Conservation (phyloP, 2,888 invertebrate genomes). For the Macrosiphum euphorbiae region DNA sequence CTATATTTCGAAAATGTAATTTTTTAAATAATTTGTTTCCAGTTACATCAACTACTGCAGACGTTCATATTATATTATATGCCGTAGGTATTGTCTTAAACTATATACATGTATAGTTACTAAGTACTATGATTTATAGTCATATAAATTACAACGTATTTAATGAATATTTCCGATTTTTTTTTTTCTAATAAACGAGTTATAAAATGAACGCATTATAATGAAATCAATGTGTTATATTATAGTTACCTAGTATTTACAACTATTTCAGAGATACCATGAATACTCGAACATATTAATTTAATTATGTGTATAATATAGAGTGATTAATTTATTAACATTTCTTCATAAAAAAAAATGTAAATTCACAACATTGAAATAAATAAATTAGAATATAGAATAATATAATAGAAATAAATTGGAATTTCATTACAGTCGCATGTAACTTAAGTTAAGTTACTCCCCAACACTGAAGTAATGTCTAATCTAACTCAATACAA, state of each 20-base stretch:
- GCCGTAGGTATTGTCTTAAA: neutral
- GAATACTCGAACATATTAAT: neutral
- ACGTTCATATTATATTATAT: neutral
- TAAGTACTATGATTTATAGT: slow-evolving; percentile 16
- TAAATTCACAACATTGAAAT: too few relatives aligned
- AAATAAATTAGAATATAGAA: too few relatives aligned
- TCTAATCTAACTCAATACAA: neutral
- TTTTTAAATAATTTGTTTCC: slow-evolving; percentile 35
- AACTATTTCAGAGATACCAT: neutral
- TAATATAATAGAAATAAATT: too few relatives aligned
- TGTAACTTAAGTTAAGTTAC: too few relatives aligned
- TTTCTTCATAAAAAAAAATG: too few relatives aligned
- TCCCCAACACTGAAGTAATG: neutral
- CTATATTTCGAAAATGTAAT: slow-evolving; percentile 22
- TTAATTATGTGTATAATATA: neutral
- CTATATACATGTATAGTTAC: neutral
- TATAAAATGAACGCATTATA: neutral
- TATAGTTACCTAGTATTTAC: slow-evolving; percentile 3
- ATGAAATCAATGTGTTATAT: neutral
- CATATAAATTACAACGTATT: slow-evolving; percentile 34
- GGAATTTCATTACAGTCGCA: too few relatives aligned
- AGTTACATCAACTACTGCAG: neutral
- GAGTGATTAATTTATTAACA: neutral
- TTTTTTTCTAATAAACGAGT: slow-evolving; percentile 22
- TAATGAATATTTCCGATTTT: slow-evolving; percentile 40